A percentile compares a stretch with the other conserved stretches of the same genome.
phyloP scores from a whole-genome alignment of 2,888 invertebrate species.

The Dicycla oo region DNA sequence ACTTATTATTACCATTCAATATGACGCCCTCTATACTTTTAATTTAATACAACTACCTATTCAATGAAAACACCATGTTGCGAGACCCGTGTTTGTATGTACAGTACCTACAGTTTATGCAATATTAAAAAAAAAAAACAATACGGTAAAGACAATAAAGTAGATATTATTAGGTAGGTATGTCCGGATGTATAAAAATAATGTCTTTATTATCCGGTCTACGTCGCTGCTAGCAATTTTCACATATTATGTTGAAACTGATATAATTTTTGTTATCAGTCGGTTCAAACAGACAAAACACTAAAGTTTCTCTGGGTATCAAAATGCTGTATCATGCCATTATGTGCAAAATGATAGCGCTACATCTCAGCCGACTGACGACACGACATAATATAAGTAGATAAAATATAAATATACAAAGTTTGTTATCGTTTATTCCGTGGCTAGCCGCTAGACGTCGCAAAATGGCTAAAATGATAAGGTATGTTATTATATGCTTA shows the following conservation, averaged over 20 bases:
- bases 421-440: constrained; percentile 48
- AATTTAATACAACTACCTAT: background rate
- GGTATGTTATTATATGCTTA: no score
- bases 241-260: constrained; percentile 54
- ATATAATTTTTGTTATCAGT: constrained; percentile 62
- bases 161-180: background rate
- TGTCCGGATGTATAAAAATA: constrained; percentile 16
- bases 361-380: constrained; percentile 44
- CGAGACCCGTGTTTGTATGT: background rate
- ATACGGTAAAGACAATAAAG: background rate
- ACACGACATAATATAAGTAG: constrained; percentile 26
- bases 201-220: constrained; percentile 17
- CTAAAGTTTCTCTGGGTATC: constrained; percentile 49
- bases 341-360: constrained; percentile 59
- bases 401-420: constrained; percentile 36
- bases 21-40: background rate
- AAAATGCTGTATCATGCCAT: constrained; percentile 61
- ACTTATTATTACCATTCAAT: constrained; percentile 15
- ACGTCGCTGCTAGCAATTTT: constrained; percentile 43
- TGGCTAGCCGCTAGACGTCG: constrained; percentile 58
- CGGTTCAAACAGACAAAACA: constrained; percentile 57
- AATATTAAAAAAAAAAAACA: background rate
- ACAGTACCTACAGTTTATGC: background rate
- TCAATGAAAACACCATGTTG: constrained; percentile 4
- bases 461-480: constrained; percentile 34